Percentiles rank a stretch among this genome's conserved stretches.
phyloP scores from a whole-genome alignment of 2,797 vertebrate species.

The Mycteria americana region DNA sequence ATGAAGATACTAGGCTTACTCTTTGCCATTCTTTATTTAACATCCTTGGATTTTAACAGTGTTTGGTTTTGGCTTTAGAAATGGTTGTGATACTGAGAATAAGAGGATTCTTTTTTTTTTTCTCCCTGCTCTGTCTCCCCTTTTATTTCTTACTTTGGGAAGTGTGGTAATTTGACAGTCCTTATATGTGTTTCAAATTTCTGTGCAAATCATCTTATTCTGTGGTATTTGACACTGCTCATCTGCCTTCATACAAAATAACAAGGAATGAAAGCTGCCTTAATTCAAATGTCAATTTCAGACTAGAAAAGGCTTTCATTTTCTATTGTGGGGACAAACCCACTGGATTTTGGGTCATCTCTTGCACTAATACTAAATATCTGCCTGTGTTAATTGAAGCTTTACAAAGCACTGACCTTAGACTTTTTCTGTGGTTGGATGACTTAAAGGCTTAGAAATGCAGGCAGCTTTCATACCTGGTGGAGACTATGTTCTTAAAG shows the following conservation, averaged over 20 bases:
- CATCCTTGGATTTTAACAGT: not conserved
- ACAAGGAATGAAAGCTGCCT: not conserved
- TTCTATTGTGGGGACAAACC: not conserved
- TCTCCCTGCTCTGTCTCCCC: not conserved
- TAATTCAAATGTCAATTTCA: not conserved
- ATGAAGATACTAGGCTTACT: not conserved
- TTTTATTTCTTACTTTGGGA: not conserved
- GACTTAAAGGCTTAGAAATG: not conserved
- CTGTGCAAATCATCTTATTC: not conserved
- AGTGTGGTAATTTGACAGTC: not conserved
- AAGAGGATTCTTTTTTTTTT: not conserved
- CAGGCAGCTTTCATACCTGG: not conserved
- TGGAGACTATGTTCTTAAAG: not conserved
- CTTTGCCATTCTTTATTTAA: not conserved
- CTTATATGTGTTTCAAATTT: not conserved
- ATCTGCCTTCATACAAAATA: not conserved
- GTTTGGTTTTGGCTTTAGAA: not conserved
- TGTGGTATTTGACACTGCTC: not conserved
- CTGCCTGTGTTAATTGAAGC: not conserved
- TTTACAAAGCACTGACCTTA: not conserved
- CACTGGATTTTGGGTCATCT: not conserved
- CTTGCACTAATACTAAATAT: not conserved
- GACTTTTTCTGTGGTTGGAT: not conserved
- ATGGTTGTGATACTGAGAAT: not conserved
- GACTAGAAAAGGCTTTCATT: not conserved